phyloP scores from a whole-genome alignment of 2,113 vertebrate genomes.

The Hystrix brachyura region DNA sequence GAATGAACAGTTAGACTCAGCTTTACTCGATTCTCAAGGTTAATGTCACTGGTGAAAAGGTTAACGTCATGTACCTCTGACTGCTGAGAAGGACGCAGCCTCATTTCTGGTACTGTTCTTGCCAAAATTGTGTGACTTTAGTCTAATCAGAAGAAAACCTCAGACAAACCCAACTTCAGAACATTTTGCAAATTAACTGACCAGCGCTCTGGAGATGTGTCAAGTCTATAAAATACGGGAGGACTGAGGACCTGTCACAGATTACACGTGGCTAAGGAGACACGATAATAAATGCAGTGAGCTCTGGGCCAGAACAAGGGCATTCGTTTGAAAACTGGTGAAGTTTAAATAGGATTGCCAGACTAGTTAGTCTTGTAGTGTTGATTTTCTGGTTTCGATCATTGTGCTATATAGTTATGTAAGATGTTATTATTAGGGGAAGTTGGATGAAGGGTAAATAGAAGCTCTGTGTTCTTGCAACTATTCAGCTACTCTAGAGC shows the following conservation, averaged over 20 bases:
- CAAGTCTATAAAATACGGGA: background rate
- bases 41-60: background rate
- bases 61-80: fast-evolving
- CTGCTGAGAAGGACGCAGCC: fast-evolving
- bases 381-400: background rate
- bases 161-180: background rate
- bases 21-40: too few species aligned
- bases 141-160: background rate
- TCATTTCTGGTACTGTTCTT: background rate
- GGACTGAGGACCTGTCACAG: background rate
- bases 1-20: too few species aligned
- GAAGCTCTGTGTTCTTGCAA: background rate
- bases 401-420: too few species aligned
- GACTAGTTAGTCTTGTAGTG: fast-evolving
- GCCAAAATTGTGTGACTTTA: too few species aligned
- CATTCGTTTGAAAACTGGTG: fast-evolving
- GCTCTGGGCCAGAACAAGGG: background rate
- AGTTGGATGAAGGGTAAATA: background rate
- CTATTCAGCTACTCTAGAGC: background rate
- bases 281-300: background rate
- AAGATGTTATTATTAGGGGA: background rate
- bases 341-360: background rate
- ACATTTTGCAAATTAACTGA: background rate
- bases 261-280: background rate
- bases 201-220: background rate